Percentiles rank a stretch among this genome's conserved stretches.
Evolutionary conservation across 2,888 invertebrate genomes (phyloP).

Genomic region (Chaetogeoica ovagalla): DNA sequence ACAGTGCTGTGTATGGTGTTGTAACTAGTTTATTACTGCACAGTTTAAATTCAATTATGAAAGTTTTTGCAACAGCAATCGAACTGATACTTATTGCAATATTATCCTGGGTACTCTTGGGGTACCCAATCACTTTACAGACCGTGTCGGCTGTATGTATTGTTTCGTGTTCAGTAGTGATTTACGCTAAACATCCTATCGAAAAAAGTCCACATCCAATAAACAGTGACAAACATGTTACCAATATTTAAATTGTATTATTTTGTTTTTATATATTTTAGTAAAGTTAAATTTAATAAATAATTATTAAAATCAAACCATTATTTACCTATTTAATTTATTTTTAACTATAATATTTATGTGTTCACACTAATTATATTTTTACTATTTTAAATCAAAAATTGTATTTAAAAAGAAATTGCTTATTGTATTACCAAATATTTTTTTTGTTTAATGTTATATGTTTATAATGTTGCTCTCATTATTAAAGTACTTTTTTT

Average conservation of each 20-base stretch:
- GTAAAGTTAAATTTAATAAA: neutral
- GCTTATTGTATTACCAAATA: neutral
- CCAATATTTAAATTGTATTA: neutral
- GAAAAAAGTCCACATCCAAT: slow-evolving; percentile 6
- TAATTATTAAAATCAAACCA: neutral
- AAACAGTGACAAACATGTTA: neutral
- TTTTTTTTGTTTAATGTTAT: neutral
- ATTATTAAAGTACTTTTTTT: neutral
- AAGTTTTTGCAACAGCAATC: slow-evolving; percentile 92
- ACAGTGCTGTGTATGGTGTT: slow-evolving; percentile 89
- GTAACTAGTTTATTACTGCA: slow-evolving; percentile 92
- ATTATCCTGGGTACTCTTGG: slow-evolving; percentile 81
- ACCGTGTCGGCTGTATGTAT: slow-evolving; percentile 80
- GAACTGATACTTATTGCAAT: slow-evolving; percentile 89
- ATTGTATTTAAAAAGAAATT: neutral
- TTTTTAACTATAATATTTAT: neutral
- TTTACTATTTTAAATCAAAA: neutral
- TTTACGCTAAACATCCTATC: slow-evolving; percentile 91
- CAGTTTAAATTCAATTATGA: slow-evolving; percentile 89
- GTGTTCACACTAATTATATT: neutral
- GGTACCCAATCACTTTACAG: slow-evolving; percentile 79
- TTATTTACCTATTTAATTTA: neutral
- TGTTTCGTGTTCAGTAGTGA: slow-evolving; percentile 78
- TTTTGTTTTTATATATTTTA: slow-evolving; percentile 5
- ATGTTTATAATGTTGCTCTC: neutral